Base-by-base conservation (phyloP, 2,888 invertebrate genomes). In the Nebria brevicollis region DNA sequence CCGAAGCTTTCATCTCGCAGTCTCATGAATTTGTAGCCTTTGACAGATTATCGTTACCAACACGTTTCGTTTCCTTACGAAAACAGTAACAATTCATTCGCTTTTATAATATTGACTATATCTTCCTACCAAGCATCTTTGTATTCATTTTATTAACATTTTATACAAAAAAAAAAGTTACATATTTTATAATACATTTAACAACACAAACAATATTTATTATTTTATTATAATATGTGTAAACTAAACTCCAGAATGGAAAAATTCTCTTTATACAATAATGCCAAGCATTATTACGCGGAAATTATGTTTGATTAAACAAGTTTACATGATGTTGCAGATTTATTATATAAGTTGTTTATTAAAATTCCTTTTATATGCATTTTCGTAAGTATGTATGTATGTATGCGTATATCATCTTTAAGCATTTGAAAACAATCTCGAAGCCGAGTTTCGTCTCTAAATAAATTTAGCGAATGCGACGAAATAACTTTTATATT, bases 1-100 rank as follows among this genome's bases (percentile, higher is more conserved):
- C 84, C 83, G 72, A 75, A 82, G 82, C 85, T 83, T 84, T 84
- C 84, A 85, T 84, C 83, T 83, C 81, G 83, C 83, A 42, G 75
- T 83, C 84, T 84, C 83, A 84, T 84, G 84, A 84, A 85, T 84
- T 84, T 84, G 75, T 76, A 72, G 76, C 76, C 81, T 81, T 81
- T 81, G 81, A 81, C 76, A 81, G 72, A 81, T 81, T 76, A 76
- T 76, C 70, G 76, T 72, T 25, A 70, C 73, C 66, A 70, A 80
- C 75, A 75, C 70, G 75, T 80, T 80, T 66, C 65, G 75, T 81
- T 81, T 72, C 75, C 75, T 54, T 54, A 54, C 13, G 13, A 54
- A 54, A 54, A 54, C 13, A 54, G 54, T 54, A 11, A 54, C 54
- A 54, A 54, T 54, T 54, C 54, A 66, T n/a, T n/a, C 65, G 15